Evolutionary conservation across 2,888 invertebrate species (phyloP), one percentile per base, ranked within the genome.

Genomic region (Eudemis profundana): DNA sequence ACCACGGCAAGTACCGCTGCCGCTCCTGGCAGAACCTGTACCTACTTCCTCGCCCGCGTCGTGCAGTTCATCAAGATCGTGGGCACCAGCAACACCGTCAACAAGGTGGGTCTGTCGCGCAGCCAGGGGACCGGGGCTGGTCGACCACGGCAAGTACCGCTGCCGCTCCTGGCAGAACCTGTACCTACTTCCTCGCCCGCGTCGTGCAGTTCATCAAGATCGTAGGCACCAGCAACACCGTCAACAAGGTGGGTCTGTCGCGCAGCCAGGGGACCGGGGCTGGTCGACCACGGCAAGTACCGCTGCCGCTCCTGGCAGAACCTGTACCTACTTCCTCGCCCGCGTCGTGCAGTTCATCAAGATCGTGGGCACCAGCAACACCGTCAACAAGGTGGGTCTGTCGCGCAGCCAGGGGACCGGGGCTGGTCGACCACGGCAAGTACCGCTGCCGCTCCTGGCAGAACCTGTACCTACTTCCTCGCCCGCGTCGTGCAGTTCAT

Each of bases 381-480:
- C 98, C 14, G 97, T 98, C 23, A 98, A 98, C 86, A 96, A 97
- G 92, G 98, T 95, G 78, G 74, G 29, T 51, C 1, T 12, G 17
- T 12, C 10, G 7, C n/a, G 21, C 4, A 3, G 29, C 38, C 98
- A 0, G 97, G 98, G 90, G 98, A 99, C 93, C 96, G 97, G 85
- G 96, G 66, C 96, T 99, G 61, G 94, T 99, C 68, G 99, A 99
- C 90, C 97, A 99, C 92, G 96, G 96, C 70, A 93, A 95, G 71
- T 98, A 96, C 92, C 95, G 96, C 83, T 99, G 99, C 85, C 95
- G 99, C 67, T 98, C 98, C 15, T 98, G 98, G 98, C 99, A 99
- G 92, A 95, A 95, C 83, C 94, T 99, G 53, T 98, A 97, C n/a
- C n/a, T n/a, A n/a, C 92, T 99, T 99, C 89, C 94, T 95, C 73